A percentile compares a stretch with the other conserved stretches of the same genome.
Conservation (phyloP, 2,113 vertebrate species). For the Gopherus flavomarginatus region DNA sequence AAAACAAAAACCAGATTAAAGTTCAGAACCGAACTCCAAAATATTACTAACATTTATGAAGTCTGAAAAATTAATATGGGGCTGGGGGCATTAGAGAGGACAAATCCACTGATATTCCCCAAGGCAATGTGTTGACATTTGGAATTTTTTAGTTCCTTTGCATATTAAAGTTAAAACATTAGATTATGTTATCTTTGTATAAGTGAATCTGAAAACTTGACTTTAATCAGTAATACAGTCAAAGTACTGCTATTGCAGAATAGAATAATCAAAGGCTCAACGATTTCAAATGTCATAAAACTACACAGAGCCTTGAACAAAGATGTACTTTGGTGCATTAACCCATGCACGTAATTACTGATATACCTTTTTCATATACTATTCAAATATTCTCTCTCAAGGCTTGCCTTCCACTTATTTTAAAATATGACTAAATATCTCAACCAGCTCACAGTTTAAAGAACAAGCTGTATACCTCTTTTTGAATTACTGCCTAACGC, state of each 20-base stretch:
- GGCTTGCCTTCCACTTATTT: slow-evolving; percentile 58
- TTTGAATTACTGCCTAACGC: slow-evolving; percentile 55
- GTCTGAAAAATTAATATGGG: background rate
- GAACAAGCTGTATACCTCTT: slow-evolving; percentile 49
- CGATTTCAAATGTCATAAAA: slow-evolving; percentile 47
- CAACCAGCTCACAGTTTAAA: slow-evolving; percentile 58
- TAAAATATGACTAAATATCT: background rate
- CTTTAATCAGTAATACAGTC: slow-evolving; percentile 64
- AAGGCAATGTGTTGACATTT: background rate
- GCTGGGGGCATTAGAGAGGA: background rate
- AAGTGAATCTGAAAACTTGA: slow-evolving; percentile 45
- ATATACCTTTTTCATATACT: slow-evolving; percentile 52
- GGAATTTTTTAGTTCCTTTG: background rate
- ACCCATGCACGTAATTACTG: slow-evolving; percentile 57
- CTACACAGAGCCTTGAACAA: slow-evolving; percentile 41
- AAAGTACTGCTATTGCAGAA: slow-evolving; percentile 62
- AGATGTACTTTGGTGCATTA: slow-evolving; percentile 39
- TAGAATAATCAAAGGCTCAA: slow-evolving; percentile 59
- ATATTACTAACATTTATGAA: background rate
- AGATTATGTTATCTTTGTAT: slow-evolving; percentile 14
- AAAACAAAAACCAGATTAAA: background rate
- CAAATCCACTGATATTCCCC: background rate
- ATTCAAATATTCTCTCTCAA: slow-evolving; percentile 53
- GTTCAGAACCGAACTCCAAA: background rate
- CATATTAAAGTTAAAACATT: background rate